These are phyloP conservation scores for Eurystomus gularis DNA, from an alignment of 2,113 vertebrate species.

Conservation along the genomic window DNA sequence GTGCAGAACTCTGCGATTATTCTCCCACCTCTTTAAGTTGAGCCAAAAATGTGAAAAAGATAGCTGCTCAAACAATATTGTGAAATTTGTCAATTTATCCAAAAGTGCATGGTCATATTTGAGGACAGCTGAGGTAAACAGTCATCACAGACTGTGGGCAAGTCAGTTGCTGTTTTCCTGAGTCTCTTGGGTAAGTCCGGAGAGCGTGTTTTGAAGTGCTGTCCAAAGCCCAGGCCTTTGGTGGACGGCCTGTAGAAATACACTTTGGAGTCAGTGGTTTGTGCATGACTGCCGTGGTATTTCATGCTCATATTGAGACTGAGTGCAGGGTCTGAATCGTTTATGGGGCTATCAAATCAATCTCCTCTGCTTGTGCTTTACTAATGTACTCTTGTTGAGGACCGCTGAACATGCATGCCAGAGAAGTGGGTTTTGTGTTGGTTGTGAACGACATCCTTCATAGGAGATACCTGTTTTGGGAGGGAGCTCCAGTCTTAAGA, in stretches of 20 bases:
- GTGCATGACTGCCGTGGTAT: neutral
- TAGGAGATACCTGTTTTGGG: neutral
- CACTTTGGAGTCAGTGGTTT: neutral
- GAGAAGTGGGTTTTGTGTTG: neutral
- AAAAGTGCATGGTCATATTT: slow-evolving; percentile 29
- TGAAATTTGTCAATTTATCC: slow-evolving; percentile 51
- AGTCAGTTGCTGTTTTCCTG: neutral
- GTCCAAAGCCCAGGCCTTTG: neutral
- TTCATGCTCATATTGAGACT: neutral
- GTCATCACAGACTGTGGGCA: neutral
- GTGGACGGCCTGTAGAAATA: neutral
- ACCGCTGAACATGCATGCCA: neutral
- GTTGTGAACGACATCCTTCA: neutral
- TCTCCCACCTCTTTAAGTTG: neutral
- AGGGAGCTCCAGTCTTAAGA: neutral
- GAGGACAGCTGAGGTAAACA: slow-evolving; percentile 18
- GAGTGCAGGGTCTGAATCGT: neutral
- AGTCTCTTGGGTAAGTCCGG: neutral
- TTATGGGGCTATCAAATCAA: neutral
- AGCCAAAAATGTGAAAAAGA: slow-evolving; percentile 43
- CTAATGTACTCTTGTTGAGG: neutral
- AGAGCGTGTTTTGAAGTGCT: neutral
- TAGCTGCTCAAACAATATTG: slow-evolving; percentile 35
- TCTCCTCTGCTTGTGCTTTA: neutral
- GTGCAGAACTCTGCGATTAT: neutral